Percentiles rank a stretch among this genome's conserved stretches.
Conservation (phyloP, 2,797 vertebrate species). For the Sandelia bainsii region DNA sequence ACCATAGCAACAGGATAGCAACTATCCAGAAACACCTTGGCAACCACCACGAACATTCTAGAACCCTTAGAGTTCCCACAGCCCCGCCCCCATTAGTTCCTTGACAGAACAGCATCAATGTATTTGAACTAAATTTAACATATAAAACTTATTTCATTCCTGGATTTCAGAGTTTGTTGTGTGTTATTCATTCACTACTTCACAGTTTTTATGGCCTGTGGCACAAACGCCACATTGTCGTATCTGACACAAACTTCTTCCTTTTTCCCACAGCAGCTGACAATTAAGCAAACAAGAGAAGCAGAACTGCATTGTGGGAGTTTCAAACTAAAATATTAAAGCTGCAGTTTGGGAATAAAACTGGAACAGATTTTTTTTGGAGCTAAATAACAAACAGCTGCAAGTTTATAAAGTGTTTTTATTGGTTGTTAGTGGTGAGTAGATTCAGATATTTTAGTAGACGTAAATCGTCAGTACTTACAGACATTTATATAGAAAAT, state of each 20-base stretch:
- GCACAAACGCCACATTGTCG: neutral
- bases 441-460: too few species aligned
- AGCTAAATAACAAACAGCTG: too few species aligned
- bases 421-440: too few species aligned
- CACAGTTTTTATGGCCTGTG: slow-evolving; percentile 26
- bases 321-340: neutral
- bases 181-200: slow-evolving; percentile 12
- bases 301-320: slow-evolving; percentile 27
- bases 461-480: too few species aligned
- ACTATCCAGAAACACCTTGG: neutral
- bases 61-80: neutral
- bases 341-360: neutral
- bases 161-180: neutral
- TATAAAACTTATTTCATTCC: too few species aligned
- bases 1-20: neutral
- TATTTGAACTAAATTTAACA: too few species aligned
- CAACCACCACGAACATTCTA: neutral
- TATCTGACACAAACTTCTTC: slow-evolving; percentile 5
- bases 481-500: too few species aligned
- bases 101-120: too few species aligned
- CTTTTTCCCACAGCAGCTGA: slow-evolving; percentile 24
- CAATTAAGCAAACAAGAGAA: neutral
- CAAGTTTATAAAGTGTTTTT: too few species aligned
- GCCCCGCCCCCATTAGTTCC: too few species aligned
- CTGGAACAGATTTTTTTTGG: too few species aligned